Evolutionary conservation across 2,113 vertebrate species (phyloP).

Genomic region (Craseonycteris thonglongyai): DNA sequence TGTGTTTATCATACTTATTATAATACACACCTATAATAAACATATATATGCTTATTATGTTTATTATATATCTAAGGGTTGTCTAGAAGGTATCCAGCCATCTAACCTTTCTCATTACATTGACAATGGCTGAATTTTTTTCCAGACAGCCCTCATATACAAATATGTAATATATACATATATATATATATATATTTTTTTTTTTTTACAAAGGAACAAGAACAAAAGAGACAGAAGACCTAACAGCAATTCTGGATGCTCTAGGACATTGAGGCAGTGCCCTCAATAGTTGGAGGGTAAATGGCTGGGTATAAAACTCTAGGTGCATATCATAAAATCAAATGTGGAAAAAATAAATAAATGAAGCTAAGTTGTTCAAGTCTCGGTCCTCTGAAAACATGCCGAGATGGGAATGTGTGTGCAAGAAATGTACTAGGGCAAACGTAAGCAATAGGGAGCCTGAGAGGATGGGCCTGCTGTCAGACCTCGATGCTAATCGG

Average conservation of each 20-base stretch:
- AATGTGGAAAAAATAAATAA: not conserved
- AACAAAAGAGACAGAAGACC: not conserved
- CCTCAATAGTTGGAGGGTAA: not conserved
- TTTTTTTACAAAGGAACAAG: not conserved
- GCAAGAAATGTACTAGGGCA: not conserved
- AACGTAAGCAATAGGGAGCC: not conserved
- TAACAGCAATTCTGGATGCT: not conserved
- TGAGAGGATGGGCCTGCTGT: not conserved
- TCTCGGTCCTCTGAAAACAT: not conserved
- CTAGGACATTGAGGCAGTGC: not conserved
- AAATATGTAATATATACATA: too few relatives aligned
- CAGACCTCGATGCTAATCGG: accelerated
- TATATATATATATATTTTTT: not conserved
- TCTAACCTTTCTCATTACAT: too few relatives aligned
- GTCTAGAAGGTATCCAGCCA: too few relatives aligned
- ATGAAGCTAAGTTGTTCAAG: not conserved
- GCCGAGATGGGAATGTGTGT: not conserved
- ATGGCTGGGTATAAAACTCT: not conserved
- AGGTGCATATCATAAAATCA: not conserved
- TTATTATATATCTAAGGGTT: too few relatives aligned
- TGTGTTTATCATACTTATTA: too few relatives aligned
- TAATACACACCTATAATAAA: too few relatives aligned
- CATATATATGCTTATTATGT: not conserved
- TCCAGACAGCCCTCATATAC: too few relatives aligned
- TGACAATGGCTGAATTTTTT: too few relatives aligned